Base-by-base conservation (phyloP, 2,113 vertebrate species). In the Gyps fulvus region DNA sequence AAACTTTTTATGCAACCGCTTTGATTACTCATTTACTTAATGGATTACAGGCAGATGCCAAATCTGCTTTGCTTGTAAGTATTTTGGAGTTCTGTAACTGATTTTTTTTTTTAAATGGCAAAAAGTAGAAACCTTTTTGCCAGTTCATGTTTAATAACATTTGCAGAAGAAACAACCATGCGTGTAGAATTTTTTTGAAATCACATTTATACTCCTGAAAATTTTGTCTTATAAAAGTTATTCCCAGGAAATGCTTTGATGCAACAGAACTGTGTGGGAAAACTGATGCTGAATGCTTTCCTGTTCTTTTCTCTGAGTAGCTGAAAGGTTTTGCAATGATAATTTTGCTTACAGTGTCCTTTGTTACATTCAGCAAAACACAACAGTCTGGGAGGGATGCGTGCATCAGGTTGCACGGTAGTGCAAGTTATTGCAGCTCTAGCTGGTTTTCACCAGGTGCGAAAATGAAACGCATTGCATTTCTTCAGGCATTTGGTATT, bases 401-500 rank as follows among this genome's bases (percentile, higher is more conserved):
- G 65, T 32, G 70, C 47, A 57, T 76, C 61, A 20, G 50, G 32
- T 40, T 95, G 83, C 72, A 32, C 1, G 1, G 71, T 6, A 32
- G 23, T 22, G 55, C 78, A 45, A 87, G 67, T 83, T 61, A 15
- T 20, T 87, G 69, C 87, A 87, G 77, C 78, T 90, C 57, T 32
- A 36, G 50, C 45, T 57, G 12, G 52, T 57, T 87, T 71, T 84
- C 45, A 49, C 95, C 93, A 96, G 81, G 77, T 95, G 89, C 0
- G 2, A 95, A 84, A 96, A 95, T 65, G 77, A 94, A 95, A 72
- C 3, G 0, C 16, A 1, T 16, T 57, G 58, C 43, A 57, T 91
- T 96, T 96, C 96, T 96, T 85, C 93, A 73, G 96, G 91, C 87
- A 12, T 50, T 90, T 70, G 62, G 57, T 57, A 61, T 89, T 97